Percentiles rank a stretch among this genome's conserved stretches.
Evolutionary conservation across 2,797 vertebrate species (phyloP).

Genomic region (Danionella dracula): DNA sequence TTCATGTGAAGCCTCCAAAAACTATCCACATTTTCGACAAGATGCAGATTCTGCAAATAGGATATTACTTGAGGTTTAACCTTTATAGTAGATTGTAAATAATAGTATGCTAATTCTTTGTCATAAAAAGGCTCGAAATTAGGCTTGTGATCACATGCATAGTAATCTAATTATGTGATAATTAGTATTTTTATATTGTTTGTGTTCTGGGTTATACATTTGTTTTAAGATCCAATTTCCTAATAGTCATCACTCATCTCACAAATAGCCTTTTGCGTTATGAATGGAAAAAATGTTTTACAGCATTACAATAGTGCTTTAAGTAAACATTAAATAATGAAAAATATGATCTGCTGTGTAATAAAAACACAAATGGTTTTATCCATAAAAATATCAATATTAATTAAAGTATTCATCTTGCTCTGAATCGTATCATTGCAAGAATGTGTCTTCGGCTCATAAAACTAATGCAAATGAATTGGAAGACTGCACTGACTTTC

Average conservation of each 20-base stretch:
- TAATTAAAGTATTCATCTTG: no score
- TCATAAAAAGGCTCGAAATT: no score
- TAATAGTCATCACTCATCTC: background rate
- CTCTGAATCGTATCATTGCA: background rate
- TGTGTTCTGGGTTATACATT: background rate
- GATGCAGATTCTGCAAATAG: background rate
- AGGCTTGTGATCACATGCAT: background rate
- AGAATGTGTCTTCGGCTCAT: background rate
- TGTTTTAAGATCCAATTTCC: background rate
- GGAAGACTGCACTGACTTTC: background rate
- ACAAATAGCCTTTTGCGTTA: background rate
- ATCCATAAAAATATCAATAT: no score
- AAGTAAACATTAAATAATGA: background rate
- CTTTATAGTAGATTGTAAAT: background rate
- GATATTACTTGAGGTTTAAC: background rate
- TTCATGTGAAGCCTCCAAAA: slow-evolving; percentile 34
- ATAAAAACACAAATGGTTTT: no score
- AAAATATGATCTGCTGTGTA: no score
- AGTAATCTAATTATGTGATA: background rate
- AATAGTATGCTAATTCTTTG: no score
- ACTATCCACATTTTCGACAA: slow-evolving; percentile 49
- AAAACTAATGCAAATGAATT: background rate
- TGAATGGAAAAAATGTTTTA: no score
- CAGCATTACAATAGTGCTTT: no score
- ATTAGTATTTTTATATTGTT: background rate